phyloP scores from a whole-genome alignment of 2,113 vertebrate species.

The Pollimyrus isidori region DNA sequence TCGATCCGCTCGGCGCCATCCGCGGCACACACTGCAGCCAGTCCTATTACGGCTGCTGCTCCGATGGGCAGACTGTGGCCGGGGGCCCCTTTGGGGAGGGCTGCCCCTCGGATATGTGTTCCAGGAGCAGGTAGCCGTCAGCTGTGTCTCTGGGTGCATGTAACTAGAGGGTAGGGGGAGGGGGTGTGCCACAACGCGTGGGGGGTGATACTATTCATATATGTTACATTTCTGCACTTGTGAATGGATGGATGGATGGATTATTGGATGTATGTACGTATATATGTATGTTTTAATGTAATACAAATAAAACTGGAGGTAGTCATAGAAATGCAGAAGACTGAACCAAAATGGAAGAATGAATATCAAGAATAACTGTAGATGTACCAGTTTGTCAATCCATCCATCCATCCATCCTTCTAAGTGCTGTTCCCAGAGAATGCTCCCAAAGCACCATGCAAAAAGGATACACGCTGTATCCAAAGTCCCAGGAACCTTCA shows the following conservation, averaged over 20 bases:
- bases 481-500: too few species aligned
- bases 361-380: not conserved
- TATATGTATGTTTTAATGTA: not conserved
- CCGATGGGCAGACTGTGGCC: conserved; percentile 64
- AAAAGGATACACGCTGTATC: not conserved
- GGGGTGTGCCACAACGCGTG: not conserved
- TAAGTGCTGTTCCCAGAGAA: too few species aligned
- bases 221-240: not conserved
- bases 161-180: not conserved
- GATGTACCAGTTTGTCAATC: not conserved
- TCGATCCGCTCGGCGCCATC: conserved; percentile 23
- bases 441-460: not conserved
- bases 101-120: conserved; percentile 60
- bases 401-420: too few species aligned
- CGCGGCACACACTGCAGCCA: conserved; percentile 51
- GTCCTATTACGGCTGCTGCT: conserved; percentile 73
- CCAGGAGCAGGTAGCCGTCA: conserved; percentile 62
- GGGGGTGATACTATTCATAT: not conserved
- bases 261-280: not conserved
- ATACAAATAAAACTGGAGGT: not conserved
- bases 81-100: conserved; percentile 62
- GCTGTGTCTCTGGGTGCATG: not conserved
- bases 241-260: not conserved
- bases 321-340: not conserved
- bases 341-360: not conserved